Evolutionary conservation across 1,140 invertebrate genomes (phyloP), one percentile per base, ranked within the genome.

Genomic region (Drosophila tristis): DNA sequence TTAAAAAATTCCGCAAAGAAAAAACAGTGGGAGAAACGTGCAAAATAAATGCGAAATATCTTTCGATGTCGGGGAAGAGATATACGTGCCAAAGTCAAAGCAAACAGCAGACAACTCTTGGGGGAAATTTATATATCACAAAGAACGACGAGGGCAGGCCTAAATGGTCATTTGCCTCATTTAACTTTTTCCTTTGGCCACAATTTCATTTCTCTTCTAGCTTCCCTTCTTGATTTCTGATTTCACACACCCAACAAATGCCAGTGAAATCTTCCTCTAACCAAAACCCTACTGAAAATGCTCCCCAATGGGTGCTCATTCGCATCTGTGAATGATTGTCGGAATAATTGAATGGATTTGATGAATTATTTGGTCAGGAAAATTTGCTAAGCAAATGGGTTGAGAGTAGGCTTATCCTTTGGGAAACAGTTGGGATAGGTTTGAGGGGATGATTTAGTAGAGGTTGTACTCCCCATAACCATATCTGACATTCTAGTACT

Each of bases 311-410:
- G 44, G 47, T 29, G 26, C 26, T 60, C 13, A 42, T 5, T 63
- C 43, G 58, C 42, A 45, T 56, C 53, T 58, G 64, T 65, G 66
- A 58, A 70, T 74, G 64, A 62, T 75, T 66, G 51, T 45, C 29
- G 79, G 29, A 67, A 80, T 74, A 86, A 77, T 86, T 74, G 48
- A 77, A 74, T 56, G 50, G 57, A 66, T 80, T 72, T 80, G 51
- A 63, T 48, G 50, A 68, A 68, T 64, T 65, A 42, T 51, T 53
- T 31, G 29, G 45, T 39, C 35, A 25, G 51, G 31, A 16, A 35
- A 31, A 45, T 16, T 5, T 26, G 26, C 16, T 13, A 20, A 45
- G 16, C 42, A 20, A 39, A 39, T 39, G 11, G 29, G 39, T 29
- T n/a, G 39, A 39, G 25, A 45, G 43, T 20, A 26, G 9, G 13